Conservation (phyloP, 2,888 invertebrate genomes). For the Embidobia sp. region DNA sequence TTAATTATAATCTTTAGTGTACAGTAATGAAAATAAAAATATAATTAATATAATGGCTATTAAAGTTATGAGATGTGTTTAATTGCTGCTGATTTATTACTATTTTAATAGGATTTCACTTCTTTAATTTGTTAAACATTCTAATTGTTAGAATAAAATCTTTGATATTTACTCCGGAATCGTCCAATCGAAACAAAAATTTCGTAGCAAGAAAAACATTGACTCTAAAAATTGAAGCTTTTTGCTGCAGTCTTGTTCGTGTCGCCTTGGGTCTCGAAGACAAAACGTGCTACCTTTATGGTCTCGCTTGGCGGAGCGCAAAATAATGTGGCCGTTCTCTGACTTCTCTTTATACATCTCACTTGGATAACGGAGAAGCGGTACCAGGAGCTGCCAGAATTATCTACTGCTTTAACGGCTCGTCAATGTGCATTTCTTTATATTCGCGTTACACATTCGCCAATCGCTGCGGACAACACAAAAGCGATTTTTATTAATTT, state of each 20-base stretch:
- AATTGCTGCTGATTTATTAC: too few relatives aligned
- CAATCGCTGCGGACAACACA: too few relatives aligned
- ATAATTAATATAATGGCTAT: too few relatives aligned
- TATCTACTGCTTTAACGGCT: constrained; percentile 41
- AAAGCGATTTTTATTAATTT: too few relatives aligned
- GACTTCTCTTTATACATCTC: constrained; percentile 70
- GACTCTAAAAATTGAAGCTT: constrained; percentile 18
- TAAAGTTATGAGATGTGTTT: too few relatives aligned
- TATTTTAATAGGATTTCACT: too few relatives aligned
- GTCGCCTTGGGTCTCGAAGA: constrained; percentile 47
- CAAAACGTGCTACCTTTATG: constrained; percentile 65
- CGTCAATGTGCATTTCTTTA: constrained; percentile 45
- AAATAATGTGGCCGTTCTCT: constrained; percentile 74
- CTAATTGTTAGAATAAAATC: too few relatives aligned
- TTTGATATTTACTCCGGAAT: too few relatives aligned
- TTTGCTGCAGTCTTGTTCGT: constrained; percentile 41
- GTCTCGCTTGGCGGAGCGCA: constrained; percentile 75
- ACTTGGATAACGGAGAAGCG: constrained; percentile 67
- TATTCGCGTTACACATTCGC: too few relatives aligned
- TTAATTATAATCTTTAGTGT: too few relatives aligned
- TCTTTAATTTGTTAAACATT: too few relatives aligned
- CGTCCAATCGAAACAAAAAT: constrained; percentile 7
- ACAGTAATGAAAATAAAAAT: too few relatives aligned
- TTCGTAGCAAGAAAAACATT: not conserved
- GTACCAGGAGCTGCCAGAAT: constrained; percentile 57